Conservation (phyloP, 2,888 invertebrate species). For the Eupithecia tripunctaria region DNA sequence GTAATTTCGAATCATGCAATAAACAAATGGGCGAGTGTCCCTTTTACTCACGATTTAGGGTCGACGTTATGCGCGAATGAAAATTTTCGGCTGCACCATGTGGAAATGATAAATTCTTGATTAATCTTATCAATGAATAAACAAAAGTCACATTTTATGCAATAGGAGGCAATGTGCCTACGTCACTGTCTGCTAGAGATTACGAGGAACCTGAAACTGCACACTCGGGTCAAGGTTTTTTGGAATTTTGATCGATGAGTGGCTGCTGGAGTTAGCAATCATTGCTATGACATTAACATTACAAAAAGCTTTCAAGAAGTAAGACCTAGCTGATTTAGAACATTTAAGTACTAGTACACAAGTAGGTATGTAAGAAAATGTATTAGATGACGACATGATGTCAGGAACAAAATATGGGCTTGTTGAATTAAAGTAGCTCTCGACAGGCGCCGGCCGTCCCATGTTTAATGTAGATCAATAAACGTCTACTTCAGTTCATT, state of each 20-base stretch:
- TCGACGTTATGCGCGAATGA: slow-evolving; percentile 82
- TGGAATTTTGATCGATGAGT: not conserved
- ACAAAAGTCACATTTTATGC: slow-evolving; percentile 5
- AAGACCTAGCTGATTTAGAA: not conserved
- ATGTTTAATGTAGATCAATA: slow-evolving; percentile 76
- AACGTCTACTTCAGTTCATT: slow-evolving; percentile 64
- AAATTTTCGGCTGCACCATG: slow-evolving; percentile 73
- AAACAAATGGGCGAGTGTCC: slow-evolving; percentile 39
- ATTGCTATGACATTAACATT: not conserved
- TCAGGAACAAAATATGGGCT: slow-evolving; percentile 39
- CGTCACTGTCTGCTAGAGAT: not conserved
- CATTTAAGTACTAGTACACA: not conserved
- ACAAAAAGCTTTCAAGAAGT: not conserved
- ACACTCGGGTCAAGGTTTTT: not conserved
- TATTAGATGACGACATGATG: not conserved
- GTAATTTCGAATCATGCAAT: slow-evolving; percentile 27
- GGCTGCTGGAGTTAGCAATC: not conserved
- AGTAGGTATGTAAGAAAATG: not conserved
- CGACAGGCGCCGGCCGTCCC: slow-evolving; percentile 64
- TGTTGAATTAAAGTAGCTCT: slow-evolving; percentile 63
- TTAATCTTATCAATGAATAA: slow-evolving; percentile 48
- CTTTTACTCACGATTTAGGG: slow-evolving; percentile 74
- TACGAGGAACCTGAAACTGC: not conserved
- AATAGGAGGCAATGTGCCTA: not conserved
- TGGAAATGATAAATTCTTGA: slow-evolving; percentile 57